A percentile compares a stretch with the other conserved stretches of the same genome.
These are phyloP conservation scores for Coleophora deauratella DNA, from an alignment of 2,888 invertebrate species.

Conservation along the genomic window DNA sequence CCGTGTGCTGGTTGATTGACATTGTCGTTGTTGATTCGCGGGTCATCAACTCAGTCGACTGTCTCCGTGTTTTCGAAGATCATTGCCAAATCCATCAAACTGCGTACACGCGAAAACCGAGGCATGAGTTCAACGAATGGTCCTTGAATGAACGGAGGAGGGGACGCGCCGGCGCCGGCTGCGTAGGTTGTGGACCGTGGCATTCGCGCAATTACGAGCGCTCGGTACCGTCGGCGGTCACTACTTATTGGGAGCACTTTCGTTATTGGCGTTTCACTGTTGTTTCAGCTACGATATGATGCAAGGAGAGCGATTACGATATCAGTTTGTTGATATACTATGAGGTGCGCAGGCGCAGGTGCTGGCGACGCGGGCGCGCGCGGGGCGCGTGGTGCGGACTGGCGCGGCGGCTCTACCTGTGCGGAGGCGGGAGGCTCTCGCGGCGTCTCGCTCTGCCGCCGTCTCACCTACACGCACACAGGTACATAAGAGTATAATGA, in stretches of 20 bases:
- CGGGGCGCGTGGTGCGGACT: constrained; percentile 51
- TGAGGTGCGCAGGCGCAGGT: constrained; percentile 32
- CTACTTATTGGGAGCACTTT: constrained; percentile 4
- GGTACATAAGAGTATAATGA: constrained; percentile 6
- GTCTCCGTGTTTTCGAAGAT: constrained; percentile 29
- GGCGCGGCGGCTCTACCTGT: constrained; percentile 36
- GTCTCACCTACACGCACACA: constrained; percentile 21
- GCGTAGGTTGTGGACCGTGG: constrained; percentile 67
- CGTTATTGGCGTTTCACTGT: constrained; percentile 2
- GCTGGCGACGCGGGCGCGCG: constrained; percentile 50
- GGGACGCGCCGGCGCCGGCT: constrained; percentile 66
- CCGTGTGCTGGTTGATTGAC: constrained; percentile 68
- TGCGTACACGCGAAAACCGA: constrained; percentile 44
- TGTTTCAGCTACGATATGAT: background rate
- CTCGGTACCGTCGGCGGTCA: constrained; percentile 19
- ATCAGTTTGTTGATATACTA: constrained; percentile 28
- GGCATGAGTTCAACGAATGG: constrained; percentile 66
- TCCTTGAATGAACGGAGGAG: constrained; percentile 67
- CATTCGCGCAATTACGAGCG: constrained; percentile 59
- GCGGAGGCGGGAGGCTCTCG: constrained; percentile 52
- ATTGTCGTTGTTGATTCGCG: constrained; percentile 48
- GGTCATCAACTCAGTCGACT: constrained; percentile 41
- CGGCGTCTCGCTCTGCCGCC: constrained; percentile 46
- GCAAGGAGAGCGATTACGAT: background rate
- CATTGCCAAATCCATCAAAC: constrained; percentile 47